Evolutionary conservation across 2,113 vertebrate genomes (phyloP), one percentile per base, ranked within the genome.

Genomic region (Conger conger): DNA sequence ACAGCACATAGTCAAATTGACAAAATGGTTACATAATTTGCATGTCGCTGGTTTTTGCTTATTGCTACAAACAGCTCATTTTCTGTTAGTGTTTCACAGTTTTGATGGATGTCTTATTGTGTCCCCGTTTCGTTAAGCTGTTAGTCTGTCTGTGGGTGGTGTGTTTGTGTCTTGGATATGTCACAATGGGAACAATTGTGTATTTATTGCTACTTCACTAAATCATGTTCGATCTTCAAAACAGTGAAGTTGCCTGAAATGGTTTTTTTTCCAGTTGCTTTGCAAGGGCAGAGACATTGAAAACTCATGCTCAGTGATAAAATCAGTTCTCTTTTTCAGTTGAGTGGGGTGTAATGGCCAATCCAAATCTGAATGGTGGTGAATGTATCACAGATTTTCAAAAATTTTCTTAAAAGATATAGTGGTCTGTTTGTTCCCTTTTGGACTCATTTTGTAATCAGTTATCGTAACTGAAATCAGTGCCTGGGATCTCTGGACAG

Each of bases 401-500:
- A 13, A 50, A 50, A 11, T 50, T 8, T 50, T n/a, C n/a, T n/a
- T n/a, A n/a, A n/a, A n/a, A n/a, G 45, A 50, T 50, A 50, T 1
- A 1, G 11, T 15, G 11, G 45, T 50, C 11, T 50, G 45, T 50
- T 50, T 50, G 45, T 50, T 50, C n/a, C 18, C 27, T 5, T 63
- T 3, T 63, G n/a, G 68, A 73, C n/a, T 73, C 68, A 73, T 73
- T 73, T 20, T 50, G 45, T 50, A 73, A 30, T 2, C 81, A 85
- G 84, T 79, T 80, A 54, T 37, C 4, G 57, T 63, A 5, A 23
- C 88, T 33, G 27, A 3, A 30, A 73, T 33, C 68, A 73, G 9
- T 63, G 86, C 80, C 83, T 1, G 37, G 83, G 68, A 86, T 89
- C 88, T 91, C 87, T 88, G 63, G 37, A 35, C 0, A 82, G 84